These are phyloP conservation scores for Dendrophyllia cribrosa DNA, from an alignment of 64 coral and sea anemone species.

Conservation along the genomic window DNA sequence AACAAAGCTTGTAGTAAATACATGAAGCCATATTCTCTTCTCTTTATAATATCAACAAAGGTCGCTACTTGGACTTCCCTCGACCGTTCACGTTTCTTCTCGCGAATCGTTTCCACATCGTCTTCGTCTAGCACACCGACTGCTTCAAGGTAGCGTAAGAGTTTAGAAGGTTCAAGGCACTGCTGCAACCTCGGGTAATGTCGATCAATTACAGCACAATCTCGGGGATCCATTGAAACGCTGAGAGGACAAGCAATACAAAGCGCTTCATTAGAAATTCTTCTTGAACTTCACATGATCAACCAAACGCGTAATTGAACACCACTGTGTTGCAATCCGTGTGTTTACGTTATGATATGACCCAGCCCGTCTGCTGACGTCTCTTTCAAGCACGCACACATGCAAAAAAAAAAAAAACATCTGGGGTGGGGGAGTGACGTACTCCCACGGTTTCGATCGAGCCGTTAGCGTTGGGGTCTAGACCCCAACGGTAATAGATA, in stretches of 20 bases:
- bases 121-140: constrained; percentile 14
- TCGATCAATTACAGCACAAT: constrained; percentile 28
- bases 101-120: constrained; percentile 38
- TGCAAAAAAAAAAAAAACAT: no score
- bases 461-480: no score
- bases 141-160: constrained; percentile 22
- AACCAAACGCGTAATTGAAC: no score
- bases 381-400: no score
- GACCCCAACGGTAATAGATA: no score
- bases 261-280: background rate
- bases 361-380: no score
- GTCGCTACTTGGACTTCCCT: constrained; percentile 40
- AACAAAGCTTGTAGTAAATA: constrained; percentile 54
- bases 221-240: background rate
- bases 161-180: constrained; percentile 21
- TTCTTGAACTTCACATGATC: background rate
- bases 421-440: no score
- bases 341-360: no score
- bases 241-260: background rate
- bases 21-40: constrained; percentile 34
- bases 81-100: background rate
- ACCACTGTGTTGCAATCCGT: no score
- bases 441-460: no score
- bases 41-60: constrained; percentile 48
- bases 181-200: constrained; percentile 22